These are phyloP conservation scores for Crematogaster levior DNA, from an alignment of 2,888 invertebrate genomes.

Conservation along the genomic window DNA sequence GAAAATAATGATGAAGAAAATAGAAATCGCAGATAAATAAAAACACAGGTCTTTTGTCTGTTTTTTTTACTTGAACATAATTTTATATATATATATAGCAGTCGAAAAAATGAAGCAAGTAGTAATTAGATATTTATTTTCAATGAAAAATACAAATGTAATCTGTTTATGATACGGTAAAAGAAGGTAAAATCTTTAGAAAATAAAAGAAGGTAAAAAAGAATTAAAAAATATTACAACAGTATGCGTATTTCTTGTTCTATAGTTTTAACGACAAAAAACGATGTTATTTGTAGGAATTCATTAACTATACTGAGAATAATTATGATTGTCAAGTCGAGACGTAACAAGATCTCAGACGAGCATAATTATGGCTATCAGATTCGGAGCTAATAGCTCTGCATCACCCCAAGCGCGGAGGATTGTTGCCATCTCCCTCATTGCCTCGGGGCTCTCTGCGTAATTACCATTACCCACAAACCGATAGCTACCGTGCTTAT, in stretches of 20 bases:
- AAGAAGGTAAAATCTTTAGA: neutral
- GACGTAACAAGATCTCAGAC: slow-evolving; percentile 66
- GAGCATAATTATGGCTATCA: slow-evolving; percentile 76
- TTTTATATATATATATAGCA: no score
- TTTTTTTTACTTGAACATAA: neutral
- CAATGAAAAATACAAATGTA: neutral
- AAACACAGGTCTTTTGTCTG: neutral
- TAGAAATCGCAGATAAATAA: neutral
- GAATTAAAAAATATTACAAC: neutral
- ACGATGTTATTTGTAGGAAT: slow-evolving; percentile 39
- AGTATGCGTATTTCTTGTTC: neutral
- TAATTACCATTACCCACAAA: slow-evolving; percentile 81
- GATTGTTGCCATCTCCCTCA: slow-evolving; percentile 75
- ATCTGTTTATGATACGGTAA: neutral
- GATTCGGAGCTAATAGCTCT: slow-evolving; percentile 75
- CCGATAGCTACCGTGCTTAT: slow-evolving; percentile 80
- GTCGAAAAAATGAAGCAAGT: no score
- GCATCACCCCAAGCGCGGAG: slow-evolving; percentile 71
- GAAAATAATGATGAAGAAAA: neutral
- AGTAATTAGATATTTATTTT: neutral
- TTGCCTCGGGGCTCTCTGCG: slow-evolving; percentile 77
- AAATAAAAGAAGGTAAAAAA: no score
- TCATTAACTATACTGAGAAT: slow-evolving; percentile 58
- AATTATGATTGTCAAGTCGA: slow-evolving; percentile 66
- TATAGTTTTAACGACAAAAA: neutral